Base-by-base conservation (phyloP, 2,888 invertebrate species). In the Acleris cristana region DNA sequence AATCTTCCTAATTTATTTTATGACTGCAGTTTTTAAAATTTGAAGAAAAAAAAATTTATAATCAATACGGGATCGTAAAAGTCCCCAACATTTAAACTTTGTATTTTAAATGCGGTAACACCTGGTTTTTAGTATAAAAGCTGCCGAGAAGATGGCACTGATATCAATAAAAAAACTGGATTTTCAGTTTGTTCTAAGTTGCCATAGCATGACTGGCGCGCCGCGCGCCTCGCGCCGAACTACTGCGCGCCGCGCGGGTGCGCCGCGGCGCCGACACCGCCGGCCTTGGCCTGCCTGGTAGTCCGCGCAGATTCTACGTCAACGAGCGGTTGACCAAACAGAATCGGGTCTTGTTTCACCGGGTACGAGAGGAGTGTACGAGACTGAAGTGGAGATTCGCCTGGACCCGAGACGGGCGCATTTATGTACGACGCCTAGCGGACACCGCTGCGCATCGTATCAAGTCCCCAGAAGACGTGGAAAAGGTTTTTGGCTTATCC, bases 341-440 rank as follows among this genome's bases (percentile, higher is more conserved):
- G 2, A 58, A 48, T n/a, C 14, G 48, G 23, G 19, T 16, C 10
- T 48, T 49, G 23, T 49, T 58, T 18, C 49, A 18, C n/a, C n/a
- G n/a, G n/a, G n/a, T n/a, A n/a, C n/a, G n/a, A n/a, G n/a, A n/a
- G n/a, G n/a, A n/a, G n/a, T 34, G 59, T n/a, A 49, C 30, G 19
- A n/a, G 49, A 3, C 6, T 51, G 18, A 7, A 59, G 18, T 59
- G 59, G 49, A 14, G 18, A 8, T 18, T 6, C 8, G 8, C 30
- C 19, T 51, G 59, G 59, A 49, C 51, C 14, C 34, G 18, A 18
- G 49, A 51, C 19, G 51, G 59, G 6, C 58, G 49, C 16, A 48
- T 58, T 4, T 58, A 48, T 18, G 58, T n/a, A 1, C 48, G 58
- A 3, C 58, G 48, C 18, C 10, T 49, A 7, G 26, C 18, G 8